These are phyloP conservation scores for Bombus confusus DNA, from an alignment of 1,140 invertebrate species.

Conservation along the genomic window DNA sequence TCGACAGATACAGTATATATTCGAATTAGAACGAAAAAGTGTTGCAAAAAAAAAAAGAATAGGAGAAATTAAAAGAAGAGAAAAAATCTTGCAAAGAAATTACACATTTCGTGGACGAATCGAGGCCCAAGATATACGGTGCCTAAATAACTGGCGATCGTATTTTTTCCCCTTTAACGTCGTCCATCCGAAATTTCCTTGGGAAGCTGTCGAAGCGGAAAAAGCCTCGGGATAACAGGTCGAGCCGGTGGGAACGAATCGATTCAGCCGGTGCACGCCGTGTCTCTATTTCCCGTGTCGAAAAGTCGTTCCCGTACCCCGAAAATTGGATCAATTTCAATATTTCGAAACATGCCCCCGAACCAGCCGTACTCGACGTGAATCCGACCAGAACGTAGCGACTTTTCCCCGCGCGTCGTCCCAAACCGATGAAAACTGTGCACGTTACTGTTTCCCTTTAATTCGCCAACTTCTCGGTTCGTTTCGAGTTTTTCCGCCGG, in stretches of 20 bases:
- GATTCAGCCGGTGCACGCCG: neutral
- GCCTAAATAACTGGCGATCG: neutral
- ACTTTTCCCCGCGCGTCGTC: neutral
- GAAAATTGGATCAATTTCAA: conserved; percentile 38
- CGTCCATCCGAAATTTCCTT: neutral
- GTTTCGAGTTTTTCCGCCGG: neutral
- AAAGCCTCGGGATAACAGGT: conserved; percentile 9
- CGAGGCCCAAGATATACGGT: neutral
- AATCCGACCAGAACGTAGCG: neutral
- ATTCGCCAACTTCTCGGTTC: conserved; percentile 1
- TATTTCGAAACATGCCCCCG: conserved; percentile 23
- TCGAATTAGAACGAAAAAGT: too few species aligned
- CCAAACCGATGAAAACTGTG: neutral
- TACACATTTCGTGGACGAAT: neutral
- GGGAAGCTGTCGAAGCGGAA: conserved; percentile 8
- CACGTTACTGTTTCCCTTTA: neutral
- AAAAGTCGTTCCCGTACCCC: neutral
- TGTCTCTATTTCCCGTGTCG: neutral
- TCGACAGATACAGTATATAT: too few species aligned
- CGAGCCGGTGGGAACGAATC: neutral
- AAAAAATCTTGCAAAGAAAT: neutral
- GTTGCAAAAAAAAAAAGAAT: neutral
- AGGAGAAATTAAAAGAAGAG: neutral
- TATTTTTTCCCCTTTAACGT: neutral
- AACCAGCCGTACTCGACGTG: neutral